These are phyloP conservation scores for Apoda limacodes DNA, from an alignment of 2,888 invertebrate species.

Conservation along the genomic window DNA sequence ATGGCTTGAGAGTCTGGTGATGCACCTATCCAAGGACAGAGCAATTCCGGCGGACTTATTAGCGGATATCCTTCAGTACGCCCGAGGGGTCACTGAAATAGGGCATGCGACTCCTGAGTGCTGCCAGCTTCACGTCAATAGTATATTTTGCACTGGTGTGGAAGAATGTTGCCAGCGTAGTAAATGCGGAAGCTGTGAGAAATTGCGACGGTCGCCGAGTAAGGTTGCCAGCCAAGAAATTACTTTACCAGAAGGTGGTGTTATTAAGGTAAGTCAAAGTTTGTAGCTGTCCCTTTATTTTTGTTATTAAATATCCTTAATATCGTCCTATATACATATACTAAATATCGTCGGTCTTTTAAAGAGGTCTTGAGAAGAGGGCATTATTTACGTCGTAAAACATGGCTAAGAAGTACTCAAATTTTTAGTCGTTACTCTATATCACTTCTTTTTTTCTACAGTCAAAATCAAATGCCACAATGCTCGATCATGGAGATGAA, in stretches of 20 bases:
- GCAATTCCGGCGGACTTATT: slow-evolving; percentile 75
- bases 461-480: slow-evolving; percentile 33
- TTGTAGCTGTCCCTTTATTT: too few species aligned
- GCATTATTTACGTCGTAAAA: too few species aligned
- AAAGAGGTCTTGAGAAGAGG: too few species aligned
- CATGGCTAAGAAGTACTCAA: too few species aligned
- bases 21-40: slow-evolving; percentile 75
- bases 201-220: slow-evolving; percentile 27
- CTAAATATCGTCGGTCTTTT: too few species aligned
- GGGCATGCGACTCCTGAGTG: slow-evolving; percentile 61
- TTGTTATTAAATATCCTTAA: too few species aligned
- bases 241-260: slow-evolving; percentile 20
- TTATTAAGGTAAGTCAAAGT: slow-evolving; percentile 31
- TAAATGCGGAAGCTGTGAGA: slow-evolving; percentile 13
- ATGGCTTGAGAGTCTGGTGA: slow-evolving; percentile 86
- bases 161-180: too few species aligned
- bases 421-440: too few species aligned
- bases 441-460: too few species aligned
- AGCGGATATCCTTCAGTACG: slow-evolving; percentile 81
- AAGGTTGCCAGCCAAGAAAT: slow-evolving; percentile 26
- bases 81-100: slow-evolving; percentile 56
- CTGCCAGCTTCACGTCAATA: slow-evolving; percentile 18
- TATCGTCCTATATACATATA: too few species aligned
- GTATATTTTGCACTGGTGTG: slow-evolving; percentile 18
- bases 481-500: slow-evolving; percentile 20